phyloP scores from a whole-genome alignment of 2,797 vertebrate species.

The Psittacula echo region DNA sequence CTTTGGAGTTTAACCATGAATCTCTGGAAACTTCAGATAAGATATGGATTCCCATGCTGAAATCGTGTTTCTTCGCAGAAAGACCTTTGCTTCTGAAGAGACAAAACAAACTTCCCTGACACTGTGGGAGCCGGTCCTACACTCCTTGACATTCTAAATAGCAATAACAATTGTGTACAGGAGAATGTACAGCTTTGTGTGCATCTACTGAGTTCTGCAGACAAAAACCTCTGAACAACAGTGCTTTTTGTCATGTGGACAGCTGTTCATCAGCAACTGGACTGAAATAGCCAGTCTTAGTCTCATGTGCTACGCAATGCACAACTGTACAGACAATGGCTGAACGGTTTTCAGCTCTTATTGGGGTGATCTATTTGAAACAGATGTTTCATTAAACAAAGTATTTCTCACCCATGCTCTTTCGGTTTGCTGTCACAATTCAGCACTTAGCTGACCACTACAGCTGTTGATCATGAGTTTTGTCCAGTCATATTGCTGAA shows the following conservation, averaged over 20 bases:
- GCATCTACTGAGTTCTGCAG: not conserved
- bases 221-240: not conserved
- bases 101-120: not conserved
- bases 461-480: not conserved
- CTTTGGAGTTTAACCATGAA: not conserved
- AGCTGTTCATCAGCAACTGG: not conserved
- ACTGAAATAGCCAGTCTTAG: not conserved
- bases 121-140: rapidly evolving
- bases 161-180: not conserved
- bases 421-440: not conserved
- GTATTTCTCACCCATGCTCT: not conserved
- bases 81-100: not conserved
- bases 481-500: not conserved
- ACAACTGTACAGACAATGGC: not conserved
- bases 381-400: not conserved
- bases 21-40: not conserved
- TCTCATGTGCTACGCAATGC: not conserved
- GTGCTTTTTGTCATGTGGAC: not conserved
- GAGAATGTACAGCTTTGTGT: not conserved
- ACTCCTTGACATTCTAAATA: not conserved
- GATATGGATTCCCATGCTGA: not conserved
- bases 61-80: not conserved
- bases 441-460: not conserved
- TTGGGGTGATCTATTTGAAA: not conserved
- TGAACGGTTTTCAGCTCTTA: not conserved